Evolutionary conservation across 2,113 vertebrate genomes (phyloP).

Genomic region (Felis chaus): DNA sequence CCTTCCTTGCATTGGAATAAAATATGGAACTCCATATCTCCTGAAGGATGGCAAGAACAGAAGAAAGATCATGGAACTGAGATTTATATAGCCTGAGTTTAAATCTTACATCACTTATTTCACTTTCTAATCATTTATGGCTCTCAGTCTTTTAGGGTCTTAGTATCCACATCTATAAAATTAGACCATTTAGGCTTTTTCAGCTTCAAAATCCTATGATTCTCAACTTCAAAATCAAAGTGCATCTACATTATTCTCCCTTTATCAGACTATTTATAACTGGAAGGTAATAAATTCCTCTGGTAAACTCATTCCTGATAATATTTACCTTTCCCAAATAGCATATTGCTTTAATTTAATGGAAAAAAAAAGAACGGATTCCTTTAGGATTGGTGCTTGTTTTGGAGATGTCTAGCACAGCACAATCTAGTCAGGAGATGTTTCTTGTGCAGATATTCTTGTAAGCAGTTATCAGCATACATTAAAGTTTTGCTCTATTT

Average conservation of each 20-base stretch:
- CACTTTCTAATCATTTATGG: not conserved
- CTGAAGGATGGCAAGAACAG: not conserved
- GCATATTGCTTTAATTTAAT: not conserved
- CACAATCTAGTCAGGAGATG: not conserved
- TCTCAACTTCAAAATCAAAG: not conserved
- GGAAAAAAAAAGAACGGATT: not conserved
- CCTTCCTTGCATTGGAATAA: not conserved
- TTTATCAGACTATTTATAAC: not conserved
- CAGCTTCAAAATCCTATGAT: not conserved
- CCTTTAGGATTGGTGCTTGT: not conserved
- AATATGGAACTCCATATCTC: not conserved
- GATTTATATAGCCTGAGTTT: not conserved
- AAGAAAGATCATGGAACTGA: not conserved
- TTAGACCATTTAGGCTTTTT: not conserved
- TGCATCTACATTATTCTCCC: not conserved
- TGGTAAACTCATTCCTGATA: not conserved
- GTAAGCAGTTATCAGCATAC: not conserved
- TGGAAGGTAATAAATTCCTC: not conserved
- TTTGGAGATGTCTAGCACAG: not conserved
- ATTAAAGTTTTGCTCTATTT: not conserved
- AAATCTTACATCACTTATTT: not conserved
- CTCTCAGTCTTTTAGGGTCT: not conserved
- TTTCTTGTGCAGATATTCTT: constrained; percentile 21
- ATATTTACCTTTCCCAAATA: not conserved
- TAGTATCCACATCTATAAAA: not conserved